These are phyloP conservation scores for Macropus fuliginosus DNA, from an alignment of 2,797 vertebrate genomes.

Conservation along the genomic window DNA sequence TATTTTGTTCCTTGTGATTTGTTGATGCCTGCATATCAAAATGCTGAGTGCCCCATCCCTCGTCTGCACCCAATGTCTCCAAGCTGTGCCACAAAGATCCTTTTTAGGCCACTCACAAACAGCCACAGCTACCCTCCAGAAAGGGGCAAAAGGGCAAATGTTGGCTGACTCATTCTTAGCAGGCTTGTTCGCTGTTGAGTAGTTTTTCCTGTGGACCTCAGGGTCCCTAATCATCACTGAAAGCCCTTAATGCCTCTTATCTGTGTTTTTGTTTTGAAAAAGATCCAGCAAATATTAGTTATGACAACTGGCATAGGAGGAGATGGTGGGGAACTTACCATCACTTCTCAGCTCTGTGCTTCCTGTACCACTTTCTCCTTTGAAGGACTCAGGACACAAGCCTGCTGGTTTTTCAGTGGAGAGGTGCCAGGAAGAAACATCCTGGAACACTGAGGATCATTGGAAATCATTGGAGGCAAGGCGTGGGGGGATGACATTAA, in stretches of 20 bases:
- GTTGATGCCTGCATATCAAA: conserved; percentile 40
- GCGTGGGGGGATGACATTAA: conserved; percentile 16
- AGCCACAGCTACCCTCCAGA: neutral
- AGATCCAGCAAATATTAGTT: neutral
- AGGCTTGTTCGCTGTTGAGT: conserved; percentile 25
- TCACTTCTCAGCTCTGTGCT: conserved; percentile 45
- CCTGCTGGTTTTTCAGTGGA: neutral
- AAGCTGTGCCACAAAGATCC: neutral
- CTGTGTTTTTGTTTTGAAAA: conserved; percentile 56
- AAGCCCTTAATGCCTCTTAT: conserved; percentile 41
- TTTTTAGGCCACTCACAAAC: neutral
- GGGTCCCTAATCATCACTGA: conserved; percentile 36
- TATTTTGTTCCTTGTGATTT: conserved; percentile 15
- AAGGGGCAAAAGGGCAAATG: conserved; percentile 25
- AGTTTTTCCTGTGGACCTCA: conserved; percentile 17
- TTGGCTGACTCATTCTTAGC: neutral
- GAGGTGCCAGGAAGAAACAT: conserved; percentile 9
- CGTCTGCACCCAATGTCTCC: conserved; percentile 14
- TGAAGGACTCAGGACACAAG: conserved; percentile 26
- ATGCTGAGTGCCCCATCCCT: neutral
- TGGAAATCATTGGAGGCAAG: neutral
- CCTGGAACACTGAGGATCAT: neutral
- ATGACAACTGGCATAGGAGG: conserved; percentile 41
- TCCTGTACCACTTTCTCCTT: conserved; percentile 47
- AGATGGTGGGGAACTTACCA: conserved; percentile 23